Conservation (phyloP, 2,113 vertebrate species). For the Heteronetta atricapilla region DNA sequence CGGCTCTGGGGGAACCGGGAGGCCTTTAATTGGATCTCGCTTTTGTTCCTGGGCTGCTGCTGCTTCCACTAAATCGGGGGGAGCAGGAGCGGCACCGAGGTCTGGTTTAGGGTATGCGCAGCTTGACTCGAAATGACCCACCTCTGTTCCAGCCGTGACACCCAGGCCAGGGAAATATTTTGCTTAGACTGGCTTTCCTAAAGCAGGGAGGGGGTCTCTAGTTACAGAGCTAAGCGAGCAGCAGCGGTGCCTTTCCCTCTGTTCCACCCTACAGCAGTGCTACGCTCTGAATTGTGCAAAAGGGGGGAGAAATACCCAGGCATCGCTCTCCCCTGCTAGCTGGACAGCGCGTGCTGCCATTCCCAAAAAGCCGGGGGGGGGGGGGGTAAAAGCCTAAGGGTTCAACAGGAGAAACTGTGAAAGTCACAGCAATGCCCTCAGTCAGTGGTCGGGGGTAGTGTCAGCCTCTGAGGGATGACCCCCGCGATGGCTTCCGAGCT, state of each 20-base stretch:
- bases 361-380: background rate
- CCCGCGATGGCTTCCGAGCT: background rate
- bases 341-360: background rate
- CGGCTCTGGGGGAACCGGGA: slow-evolving; percentile 66
- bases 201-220: background rate
- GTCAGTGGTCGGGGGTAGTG: background rate
- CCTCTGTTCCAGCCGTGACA: background rate
- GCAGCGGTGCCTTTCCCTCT: background rate
- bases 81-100: background rate
- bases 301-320: too few relatives aligned
- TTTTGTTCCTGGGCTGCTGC: background rate
- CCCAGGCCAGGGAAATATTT: slow-evolving; percentile 21
- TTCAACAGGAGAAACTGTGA: background rate
- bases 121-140: slow-evolving; percentile 28
- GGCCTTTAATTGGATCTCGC: slow-evolving; percentile 67
- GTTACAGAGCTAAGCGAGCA: background rate
- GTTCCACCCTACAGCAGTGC: background rate
- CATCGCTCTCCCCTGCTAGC: background rate
- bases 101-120: background rate
- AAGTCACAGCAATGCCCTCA: background rate
- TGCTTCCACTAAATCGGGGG: background rate
- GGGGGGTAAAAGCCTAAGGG: background rate
- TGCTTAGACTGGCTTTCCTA: background rate
- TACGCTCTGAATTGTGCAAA: background rate
- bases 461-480: background rate